A percentile compares a stretch with the other conserved stretches of the same genome.
Evolutionary conservation across 2,113 vertebrate genomes (phyloP).

Genomic region (Vulpes lagopus): DNA sequence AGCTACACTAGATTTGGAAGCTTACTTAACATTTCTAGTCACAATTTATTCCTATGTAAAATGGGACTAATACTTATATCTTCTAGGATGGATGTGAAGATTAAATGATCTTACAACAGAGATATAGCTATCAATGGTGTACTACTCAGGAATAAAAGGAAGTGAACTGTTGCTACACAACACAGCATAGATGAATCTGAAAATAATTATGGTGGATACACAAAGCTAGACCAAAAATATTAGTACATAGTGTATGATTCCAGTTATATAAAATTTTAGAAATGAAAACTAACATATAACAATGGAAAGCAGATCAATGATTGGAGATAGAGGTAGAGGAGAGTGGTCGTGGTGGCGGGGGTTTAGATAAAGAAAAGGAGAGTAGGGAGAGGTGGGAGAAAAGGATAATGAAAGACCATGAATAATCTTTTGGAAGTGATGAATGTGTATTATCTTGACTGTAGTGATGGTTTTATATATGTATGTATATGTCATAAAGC

Average conservation of each 20-base stretch:
- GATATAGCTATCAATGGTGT: too few relatives aligned
- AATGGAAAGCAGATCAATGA: not conserved
- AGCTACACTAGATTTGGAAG: not conserved
- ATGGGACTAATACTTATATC: not conserved
- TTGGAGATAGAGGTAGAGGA: not conserved
- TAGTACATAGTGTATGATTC: not conserved
- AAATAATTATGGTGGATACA: not conserved
- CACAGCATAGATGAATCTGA: not conserved
- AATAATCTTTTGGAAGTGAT: not conserved
- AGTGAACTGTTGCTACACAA: not conserved
- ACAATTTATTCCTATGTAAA: not conserved
- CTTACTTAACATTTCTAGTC: not conserved
- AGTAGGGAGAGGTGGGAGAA: not conserved
- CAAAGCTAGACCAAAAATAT: not conserved
- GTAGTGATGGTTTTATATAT: not conserved
- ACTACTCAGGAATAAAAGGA: not conserved
- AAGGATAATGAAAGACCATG: not conserved
- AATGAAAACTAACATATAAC: not conserved
- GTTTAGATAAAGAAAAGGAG: not conserved
- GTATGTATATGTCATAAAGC: not conserved
- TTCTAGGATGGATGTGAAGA: not conserved
- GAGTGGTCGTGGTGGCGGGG: not conserved
- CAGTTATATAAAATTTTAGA: not conserved
- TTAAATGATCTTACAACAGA: not conserved
- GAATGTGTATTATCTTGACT: not conserved